Evolutionary conservation across 2,113 vertebrate species (phyloP), one percentile per base, ranked within the genome.

Genomic region (Carollia perspicillata): DNA sequence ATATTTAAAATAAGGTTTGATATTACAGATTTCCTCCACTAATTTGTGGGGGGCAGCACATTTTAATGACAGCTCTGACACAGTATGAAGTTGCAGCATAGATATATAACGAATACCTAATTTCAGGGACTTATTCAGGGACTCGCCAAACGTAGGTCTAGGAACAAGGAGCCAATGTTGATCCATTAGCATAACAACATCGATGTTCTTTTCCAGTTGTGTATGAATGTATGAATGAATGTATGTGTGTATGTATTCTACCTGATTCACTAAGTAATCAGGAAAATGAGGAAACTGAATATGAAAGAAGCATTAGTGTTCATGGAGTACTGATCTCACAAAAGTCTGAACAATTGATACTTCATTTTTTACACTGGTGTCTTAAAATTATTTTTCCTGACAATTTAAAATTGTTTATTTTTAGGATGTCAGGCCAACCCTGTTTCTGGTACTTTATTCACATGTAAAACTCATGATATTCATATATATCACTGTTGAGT

Each of bases 81-180:
- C 20, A 40, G 60, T 87, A 65, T 75, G 51, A 74, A 71, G 68
- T 63, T 71, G 23, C 37, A 68, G 30, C n/a, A 75, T 81, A 84
- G 28, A 49, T 89, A 33, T 37, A 33, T 78, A 71, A 60, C n/a
- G 49, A 86, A 90, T 65, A 87, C 77, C 87, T 80, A 84, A 92
- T 80, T 96, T 95, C 90, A 96, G 94, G 84, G 96, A 96, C 7
- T 78, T 80, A 78, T 96, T 94, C 95, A 95, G 89, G 91, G 92
- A 95, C 33, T 85, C 75, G 51, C 16, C 49, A 95, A 83, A 86
- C 26, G 18, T 47, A 79, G 69, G 37, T 75, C n/a, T 92, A 72
- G 37, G 66, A 13, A 92, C 90, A 79, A 77, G 30, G 42, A 87
- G 60, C 30, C 71, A 14, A 1, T 69, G 2, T 77, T 84, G 68